Evolutionary conservation across 1,140 invertebrate genomes (phyloP).

Genomic region (Meloidogyne chitwoodi): DNA sequence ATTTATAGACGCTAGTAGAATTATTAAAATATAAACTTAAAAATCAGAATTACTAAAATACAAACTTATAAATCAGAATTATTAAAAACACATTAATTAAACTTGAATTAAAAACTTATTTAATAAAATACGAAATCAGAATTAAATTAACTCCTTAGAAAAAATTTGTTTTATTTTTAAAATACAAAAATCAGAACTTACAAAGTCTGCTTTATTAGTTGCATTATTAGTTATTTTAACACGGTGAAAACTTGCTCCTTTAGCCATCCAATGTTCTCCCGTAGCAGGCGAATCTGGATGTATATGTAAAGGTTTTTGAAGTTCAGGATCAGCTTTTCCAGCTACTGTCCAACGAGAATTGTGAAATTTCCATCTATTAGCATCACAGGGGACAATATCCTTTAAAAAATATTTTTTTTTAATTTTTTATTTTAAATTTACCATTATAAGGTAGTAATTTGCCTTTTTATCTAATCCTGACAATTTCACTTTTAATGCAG

Average conservation of each 20-base stretch:
- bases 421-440: not conserved
- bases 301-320: constrained; percentile 78
- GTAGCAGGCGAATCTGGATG: constrained; percentile 94
- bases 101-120: no score
- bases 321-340: constrained; percentile 76
- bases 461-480: constrained; percentile 81
- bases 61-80: not conserved
- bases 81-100: not conserved
- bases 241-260: constrained; percentile 94
- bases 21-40: no score
- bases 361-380: constrained; percentile 95
- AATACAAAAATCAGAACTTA: constrained; percentile 69
- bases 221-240: constrained; percentile 97
- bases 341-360: constrained; percentile 67
- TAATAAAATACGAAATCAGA: not conserved
- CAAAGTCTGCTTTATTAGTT: constrained; percentile 94
- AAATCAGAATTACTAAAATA: no score
- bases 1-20: no score
- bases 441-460: constrained; percentile 73
- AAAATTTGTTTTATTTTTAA: not conserved
- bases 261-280: constrained; percentile 96
- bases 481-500: constrained; percentile 82
- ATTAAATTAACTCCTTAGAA: no score
- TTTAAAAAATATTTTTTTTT: not conserved
- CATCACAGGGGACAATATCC: constrained; percentile 74